Conservation (phyloP, 2,888 invertebrate species). For the Epinotia bilunana region DNA sequence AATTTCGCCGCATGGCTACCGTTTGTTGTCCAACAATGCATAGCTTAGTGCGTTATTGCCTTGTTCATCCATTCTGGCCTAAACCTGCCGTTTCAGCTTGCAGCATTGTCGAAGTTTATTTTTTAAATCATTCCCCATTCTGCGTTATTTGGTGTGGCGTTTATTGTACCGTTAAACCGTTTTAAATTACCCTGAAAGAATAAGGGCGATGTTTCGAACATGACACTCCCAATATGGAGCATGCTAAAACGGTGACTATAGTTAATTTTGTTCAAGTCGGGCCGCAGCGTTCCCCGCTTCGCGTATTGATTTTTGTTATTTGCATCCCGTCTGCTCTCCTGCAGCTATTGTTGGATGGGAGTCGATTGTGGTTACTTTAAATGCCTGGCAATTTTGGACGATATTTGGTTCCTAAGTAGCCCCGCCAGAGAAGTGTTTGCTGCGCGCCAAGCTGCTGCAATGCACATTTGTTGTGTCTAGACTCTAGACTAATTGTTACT, state of each 20-base stretch:
- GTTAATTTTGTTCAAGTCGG: slow-evolving; percentile 77
- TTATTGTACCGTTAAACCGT: slow-evolving; percentile 20
- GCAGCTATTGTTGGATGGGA: slow-evolving; percentile 76
- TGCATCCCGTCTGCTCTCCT: slow-evolving; percentile 80
- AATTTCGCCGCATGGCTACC: slow-evolving; percentile 59
- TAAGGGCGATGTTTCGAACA: slow-evolving; percentile 24
- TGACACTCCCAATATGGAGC: slow-evolving; percentile 52
- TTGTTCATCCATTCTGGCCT: slow-evolving; percentile 1
- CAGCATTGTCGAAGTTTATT: slow-evolving; percentile 11
- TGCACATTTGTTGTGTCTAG: slow-evolving; percentile 39
- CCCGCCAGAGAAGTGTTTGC: slow-evolving; percentile 20
- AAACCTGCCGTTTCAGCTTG: slow-evolving; percentile 19
- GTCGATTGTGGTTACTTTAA: slow-evolving; percentile 63
- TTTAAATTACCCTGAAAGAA: slow-evolving; percentile 19
- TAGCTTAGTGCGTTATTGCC: slow-evolving; percentile 31
- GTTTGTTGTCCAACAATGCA: slow-evolving; percentile 46
- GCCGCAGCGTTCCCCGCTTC: slow-evolving; percentile 69
- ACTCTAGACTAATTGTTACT: slow-evolving; percentile 32
- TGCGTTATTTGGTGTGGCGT: slow-evolving; percentile 3
- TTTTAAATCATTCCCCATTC: not conserved
- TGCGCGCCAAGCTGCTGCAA: slow-evolving; percentile 32
- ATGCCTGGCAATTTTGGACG: slow-evolving; percentile 50
- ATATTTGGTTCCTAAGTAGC: slow-evolving; percentile 26
- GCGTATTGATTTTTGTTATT: slow-evolving; percentile 83
- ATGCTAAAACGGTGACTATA: slow-evolving; percentile 65